phyloP scores from a whole-genome alignment of 2,888 invertebrate species.

The Perizoma flavofasciatum region DNA sequence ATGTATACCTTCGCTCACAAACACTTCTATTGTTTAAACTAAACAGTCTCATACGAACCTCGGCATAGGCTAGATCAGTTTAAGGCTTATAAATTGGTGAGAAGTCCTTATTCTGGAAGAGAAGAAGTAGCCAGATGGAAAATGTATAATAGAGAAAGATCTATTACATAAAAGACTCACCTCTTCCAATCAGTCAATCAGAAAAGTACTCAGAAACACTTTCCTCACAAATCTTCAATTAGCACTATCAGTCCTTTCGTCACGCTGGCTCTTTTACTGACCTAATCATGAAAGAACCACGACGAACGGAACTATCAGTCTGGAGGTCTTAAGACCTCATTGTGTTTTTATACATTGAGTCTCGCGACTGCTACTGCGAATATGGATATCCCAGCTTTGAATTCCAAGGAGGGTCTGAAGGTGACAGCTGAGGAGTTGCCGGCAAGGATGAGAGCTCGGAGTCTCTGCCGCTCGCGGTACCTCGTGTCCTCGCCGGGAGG shows the following conservation, averaged over 20 bases:
- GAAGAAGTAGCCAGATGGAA: constrained; percentile 16
- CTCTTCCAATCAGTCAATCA: constrained; percentile 9
- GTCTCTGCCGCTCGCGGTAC: constrained; percentile 84
- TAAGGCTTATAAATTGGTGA: background rate
- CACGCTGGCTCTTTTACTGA: too few relatives aligned
- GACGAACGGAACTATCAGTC: too few relatives aligned
- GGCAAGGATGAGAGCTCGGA: constrained; percentile 84
- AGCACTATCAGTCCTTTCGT: constrained; percentile 21
- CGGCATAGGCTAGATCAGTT: constrained; percentile 2
- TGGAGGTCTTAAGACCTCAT: constrained; percentile 21
- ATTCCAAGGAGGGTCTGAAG: constrained; percentile 53
- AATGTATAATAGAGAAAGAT: constrained; percentile 6
- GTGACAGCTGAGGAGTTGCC: constrained; percentile 81
- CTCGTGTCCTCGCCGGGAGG: constrained; percentile 87
- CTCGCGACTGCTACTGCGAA: constrained; percentile 71
- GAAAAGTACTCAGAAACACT: constrained; percentile 13
- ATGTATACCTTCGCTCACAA: constrained; percentile 3
- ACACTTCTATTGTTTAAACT: constrained; percentile 6
- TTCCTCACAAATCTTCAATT: constrained; percentile 15
- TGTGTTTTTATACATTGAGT: constrained; percentile 62
- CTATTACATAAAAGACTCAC: constrained; percentile 11
- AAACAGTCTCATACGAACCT: constrained; percentile 1
- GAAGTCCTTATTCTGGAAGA: constrained; percentile 7
- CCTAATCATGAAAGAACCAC: too few relatives aligned
- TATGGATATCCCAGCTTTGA: constrained; percentile 67